Conservation (phyloP, 37 sponge, comb jelly and placozoan species). For the Trichoplax adhaerens region DNA sequence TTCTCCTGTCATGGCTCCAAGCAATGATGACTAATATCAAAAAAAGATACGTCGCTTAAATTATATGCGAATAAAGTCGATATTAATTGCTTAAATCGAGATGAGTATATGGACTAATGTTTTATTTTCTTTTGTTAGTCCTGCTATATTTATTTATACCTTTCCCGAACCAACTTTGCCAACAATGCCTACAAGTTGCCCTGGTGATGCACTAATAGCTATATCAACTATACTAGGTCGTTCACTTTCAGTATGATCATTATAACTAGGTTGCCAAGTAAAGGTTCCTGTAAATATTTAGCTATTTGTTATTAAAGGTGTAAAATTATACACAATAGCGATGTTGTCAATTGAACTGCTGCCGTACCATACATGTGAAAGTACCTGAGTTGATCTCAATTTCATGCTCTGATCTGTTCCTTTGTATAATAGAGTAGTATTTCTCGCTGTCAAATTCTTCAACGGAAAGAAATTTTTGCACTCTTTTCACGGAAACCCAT, state of each 20-base stretch:
- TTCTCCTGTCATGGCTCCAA: constrained; percentile 82
- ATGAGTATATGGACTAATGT: no score
- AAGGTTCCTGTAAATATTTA: no score
- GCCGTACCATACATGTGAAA: constrained; percentile 14
- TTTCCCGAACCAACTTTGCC: constrained; percentile 87
- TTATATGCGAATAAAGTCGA: no score
- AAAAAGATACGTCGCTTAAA: no score
- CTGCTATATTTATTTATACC: not conserved
- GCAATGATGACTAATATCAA: constrained; percentile 20
- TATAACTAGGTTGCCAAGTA: no score
- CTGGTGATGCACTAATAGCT: constrained; percentile 13
- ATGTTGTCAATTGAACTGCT: no score
- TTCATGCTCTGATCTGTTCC: not conserved
- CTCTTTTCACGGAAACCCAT: constrained; percentile 80
- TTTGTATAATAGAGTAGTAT: constrained; percentile 21
- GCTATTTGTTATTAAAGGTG: not conserved
- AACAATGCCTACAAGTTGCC: constrained; percentile 70
- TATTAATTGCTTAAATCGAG: no score
- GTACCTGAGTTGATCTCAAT: constrained; percentile 23
- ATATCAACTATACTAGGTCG: no score
- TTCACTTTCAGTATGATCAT: no score
- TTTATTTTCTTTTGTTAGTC: no score
- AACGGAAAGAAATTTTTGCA: constrained; percentile 54
- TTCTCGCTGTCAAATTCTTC: constrained; percentile 24
- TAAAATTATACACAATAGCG: no score